Evolutionary conservation across 2,113 vertebrate genomes (phyloP).

Genomic region (Pygoscelis antarcticus): DNA sequence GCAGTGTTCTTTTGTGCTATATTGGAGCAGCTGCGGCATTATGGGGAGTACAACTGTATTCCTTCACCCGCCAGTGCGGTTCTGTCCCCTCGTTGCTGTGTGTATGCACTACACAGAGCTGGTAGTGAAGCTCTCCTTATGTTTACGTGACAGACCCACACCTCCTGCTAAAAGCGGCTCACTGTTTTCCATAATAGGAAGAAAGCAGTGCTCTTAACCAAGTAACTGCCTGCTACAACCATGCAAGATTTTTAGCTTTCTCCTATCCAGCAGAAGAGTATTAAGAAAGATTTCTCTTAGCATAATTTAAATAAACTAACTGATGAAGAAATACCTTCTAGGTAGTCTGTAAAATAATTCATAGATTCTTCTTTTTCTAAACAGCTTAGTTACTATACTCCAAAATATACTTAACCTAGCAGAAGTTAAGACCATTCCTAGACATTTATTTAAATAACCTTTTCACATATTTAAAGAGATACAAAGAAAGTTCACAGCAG

Average conservation of each 20-base stretch:
- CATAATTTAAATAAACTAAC: background rate
- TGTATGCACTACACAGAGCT: background rate
- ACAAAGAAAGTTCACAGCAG: background rate
- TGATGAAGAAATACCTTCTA: background rate
- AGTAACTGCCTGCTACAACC: background rate
- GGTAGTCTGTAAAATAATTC: background rate
- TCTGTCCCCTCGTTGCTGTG: background rate
- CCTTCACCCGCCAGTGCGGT: background rate
- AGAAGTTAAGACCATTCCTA: background rate
- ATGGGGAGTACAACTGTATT: background rate
- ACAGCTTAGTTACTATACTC: background rate
- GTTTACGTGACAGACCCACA: conserved; percentile 38
- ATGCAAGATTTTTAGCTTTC: background rate
- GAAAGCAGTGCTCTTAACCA: conserved; percentile 28
- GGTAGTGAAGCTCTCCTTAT: conserved; percentile 27
- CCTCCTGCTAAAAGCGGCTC: conserved; percentile 36
- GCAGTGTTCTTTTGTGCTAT: background rate
- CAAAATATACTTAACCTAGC: background rate
- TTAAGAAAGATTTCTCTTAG: background rate
- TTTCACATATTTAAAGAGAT: background rate
- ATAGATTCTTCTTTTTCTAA: background rate
- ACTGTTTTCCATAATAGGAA: conserved; percentile 63
- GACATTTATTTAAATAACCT: background rate
- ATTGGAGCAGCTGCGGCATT: background rate
- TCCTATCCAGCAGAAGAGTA: background rate